Base-by-base conservation (phyloP, 1,140 invertebrate genomes). In the Stegodyphus mimosarum region DNA sequence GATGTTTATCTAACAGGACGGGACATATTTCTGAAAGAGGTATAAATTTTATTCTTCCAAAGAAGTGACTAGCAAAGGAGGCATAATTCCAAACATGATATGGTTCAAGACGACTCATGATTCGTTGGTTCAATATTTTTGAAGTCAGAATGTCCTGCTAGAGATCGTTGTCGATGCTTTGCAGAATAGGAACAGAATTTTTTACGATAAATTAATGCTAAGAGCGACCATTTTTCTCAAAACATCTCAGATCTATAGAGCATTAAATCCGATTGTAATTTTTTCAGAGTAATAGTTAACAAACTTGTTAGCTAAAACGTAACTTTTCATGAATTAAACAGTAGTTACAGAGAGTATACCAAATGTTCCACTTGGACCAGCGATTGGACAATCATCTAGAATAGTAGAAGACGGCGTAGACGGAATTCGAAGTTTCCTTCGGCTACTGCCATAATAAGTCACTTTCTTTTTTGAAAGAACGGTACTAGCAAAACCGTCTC, bases 301-400 rank as follows among this genome's bases (percentile, higher is more conserved):
- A 33, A 33, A 33, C 33, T 33, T 33, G 33, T 33, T 33, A 33
- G 33, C 33, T 33, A 33, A 33, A 33, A 33, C 33, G 33, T 33
- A 33, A 33, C 33, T 33, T 63, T 50, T 15, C 64, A 49, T 18
- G n/a, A 48, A 48, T n/a, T 69, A 84, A n/a, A 84, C 81, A 69
- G 81, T 84, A n/a, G 81, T 84, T 7, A 84, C 81, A 9, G 81
- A 84, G n/a, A 84, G 73, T 55, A 84, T 84, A 6, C 72, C 81
- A 18, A 84, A 84, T 13, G 81, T 84, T 17, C 70, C 80, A 51
- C 78, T 72, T 11, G 48, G 80, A 50, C 80, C 69, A 18, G 80
- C 80, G 15, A 18, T 49, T 6, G 81, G 81, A 52, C 60, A 84
- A 15, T 84, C 81, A 11, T 84, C 81, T 49, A 84, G 18, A 33